These are phyloP conservation scores for Helostoma temminkii DNA, from an alignment of 2,797 vertebrate genomes.

Conservation along the genomic window DNA sequence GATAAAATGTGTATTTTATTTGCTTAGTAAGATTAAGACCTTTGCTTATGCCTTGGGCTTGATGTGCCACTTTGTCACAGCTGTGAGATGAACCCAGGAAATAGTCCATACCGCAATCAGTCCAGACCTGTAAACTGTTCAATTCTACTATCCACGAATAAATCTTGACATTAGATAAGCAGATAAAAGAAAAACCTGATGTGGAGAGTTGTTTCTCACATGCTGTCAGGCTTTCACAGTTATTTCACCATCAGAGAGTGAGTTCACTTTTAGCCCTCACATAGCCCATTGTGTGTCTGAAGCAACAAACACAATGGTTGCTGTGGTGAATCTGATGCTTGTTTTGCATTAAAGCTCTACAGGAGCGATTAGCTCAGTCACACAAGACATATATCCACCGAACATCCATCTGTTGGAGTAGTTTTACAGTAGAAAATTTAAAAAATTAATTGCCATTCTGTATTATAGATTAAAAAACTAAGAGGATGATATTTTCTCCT, in stretches of 20 bases:
- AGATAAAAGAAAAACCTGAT: conserved; percentile 19
- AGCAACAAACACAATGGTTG: conserved; percentile 42
- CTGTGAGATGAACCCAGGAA: conserved; percentile 55
- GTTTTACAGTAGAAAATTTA: background rate
- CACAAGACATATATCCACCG: background rate
- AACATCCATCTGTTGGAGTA: background rate
- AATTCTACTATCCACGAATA: conserved; percentile 27
- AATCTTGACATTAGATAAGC: conserved; percentile 22
- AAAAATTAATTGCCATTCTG: background rate
- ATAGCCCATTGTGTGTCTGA: conserved; percentile 37
- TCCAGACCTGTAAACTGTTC: conserved; percentile 24
- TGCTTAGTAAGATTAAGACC: conserved; percentile 39
- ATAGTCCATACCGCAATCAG: conserved; percentile 8
- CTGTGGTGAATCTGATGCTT: conserved; percentile 20
- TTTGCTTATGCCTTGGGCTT: conserved; percentile 20
- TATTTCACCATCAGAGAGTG: conserved; percentile 25
- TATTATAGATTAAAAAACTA: background rate
- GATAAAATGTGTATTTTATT: conserved; percentile 55
- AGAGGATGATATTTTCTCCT: conserved; percentile 58
- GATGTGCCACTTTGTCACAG: conserved; percentile 40
- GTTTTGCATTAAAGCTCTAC: conserved; percentile 9
- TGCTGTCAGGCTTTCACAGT: conserved; percentile 5
- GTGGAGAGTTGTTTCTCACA: conserved; percentile 24
- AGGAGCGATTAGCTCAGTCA: too few relatives aligned
- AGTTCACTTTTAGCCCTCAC: conserved; percentile 17